Conservation (phyloP, 1,140 invertebrate genomes). For the Musca domestica region DNA sequence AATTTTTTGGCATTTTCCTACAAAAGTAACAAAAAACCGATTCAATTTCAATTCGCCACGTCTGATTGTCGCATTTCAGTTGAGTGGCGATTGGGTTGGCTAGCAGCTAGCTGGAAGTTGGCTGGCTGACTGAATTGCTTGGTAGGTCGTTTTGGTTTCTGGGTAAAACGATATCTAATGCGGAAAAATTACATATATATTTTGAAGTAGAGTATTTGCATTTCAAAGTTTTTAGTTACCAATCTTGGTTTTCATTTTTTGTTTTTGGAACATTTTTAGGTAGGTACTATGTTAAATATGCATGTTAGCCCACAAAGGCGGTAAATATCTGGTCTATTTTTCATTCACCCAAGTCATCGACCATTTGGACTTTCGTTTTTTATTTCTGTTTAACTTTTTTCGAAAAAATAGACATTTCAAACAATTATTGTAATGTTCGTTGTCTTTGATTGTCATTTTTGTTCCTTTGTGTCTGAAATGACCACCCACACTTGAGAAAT, state of each 20-base stretch:
- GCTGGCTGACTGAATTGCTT: neutral
- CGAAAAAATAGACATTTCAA: neutral
- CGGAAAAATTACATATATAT: neutral
- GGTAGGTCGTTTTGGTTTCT: neutral
- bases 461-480: neutral
- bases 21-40: neutral
- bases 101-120: too few relatives aligned
- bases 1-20: neutral
- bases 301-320: neutral
- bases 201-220: neutral
- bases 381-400: neutral
- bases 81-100: too few relatives aligned
- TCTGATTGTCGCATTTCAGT: too few relatives aligned
- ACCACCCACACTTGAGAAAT: constrained; percentile 11
- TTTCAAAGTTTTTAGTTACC: neutral
- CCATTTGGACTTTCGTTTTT: constrained; percentile 18
- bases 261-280: neutral
- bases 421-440: constrained; percentile 4
- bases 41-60: neutral
- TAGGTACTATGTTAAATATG: neutral
- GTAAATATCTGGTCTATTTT: neutral
- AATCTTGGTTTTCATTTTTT: too few relatives aligned
- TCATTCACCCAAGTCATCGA: neutral
- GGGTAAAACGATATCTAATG: constrained; percentile 15
- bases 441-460: neutral